These are phyloP conservation scores for Drosophila recens DNA, from an alignment of 2,888 invertebrate genomes.

Conservation along the genomic window DNA sequence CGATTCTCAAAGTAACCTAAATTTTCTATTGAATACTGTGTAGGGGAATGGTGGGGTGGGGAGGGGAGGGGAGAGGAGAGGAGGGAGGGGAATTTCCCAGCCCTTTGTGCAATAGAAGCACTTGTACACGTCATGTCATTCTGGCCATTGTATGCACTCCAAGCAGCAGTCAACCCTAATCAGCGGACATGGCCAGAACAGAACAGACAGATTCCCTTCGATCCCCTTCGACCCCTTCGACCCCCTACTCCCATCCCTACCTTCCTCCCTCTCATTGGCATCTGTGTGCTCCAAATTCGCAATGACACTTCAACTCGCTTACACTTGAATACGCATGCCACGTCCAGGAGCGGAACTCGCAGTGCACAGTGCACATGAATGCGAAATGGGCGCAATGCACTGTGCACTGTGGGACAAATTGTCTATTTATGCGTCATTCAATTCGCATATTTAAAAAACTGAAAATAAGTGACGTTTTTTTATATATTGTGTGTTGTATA, in stretches of 20 bases:
- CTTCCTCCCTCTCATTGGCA: neutral
- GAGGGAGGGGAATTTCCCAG: slow-evolving; percentile 2
- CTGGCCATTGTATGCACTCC: slow-evolving; percentile 62
- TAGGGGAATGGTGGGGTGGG: neutral
- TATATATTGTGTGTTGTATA: too few relatives aligned
- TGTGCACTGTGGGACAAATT: neutral
- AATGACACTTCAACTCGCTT: slow-evolving; percentile 77
- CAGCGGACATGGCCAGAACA: slow-evolving; percentile 60
- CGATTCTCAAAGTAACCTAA: slow-evolving; percentile 51
- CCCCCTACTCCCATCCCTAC: neutral
- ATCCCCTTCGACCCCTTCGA: neutral
- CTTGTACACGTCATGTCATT: slow-evolving; percentile 78
- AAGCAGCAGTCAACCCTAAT: slow-evolving; percentile 70
- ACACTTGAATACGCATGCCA: slow-evolving; percentile 79
- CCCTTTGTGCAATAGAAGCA: slow-evolving; percentile 28
- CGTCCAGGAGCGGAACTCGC: slow-evolving; percentile 63
- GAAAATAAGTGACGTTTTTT: too few relatives aligned
- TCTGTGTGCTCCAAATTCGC: slow-evolving; percentile 67
- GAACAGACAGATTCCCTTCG: slow-evolving; percentile 7
- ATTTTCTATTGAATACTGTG: slow-evolving; percentile 40
- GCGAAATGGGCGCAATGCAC: slow-evolving; percentile 46
- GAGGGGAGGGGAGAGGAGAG: neutral
- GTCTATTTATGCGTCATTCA: neutral
- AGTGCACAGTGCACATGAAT: slow-evolving; percentile 67
- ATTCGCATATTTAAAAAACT: too few relatives aligned